These are phyloP conservation scores for Pristionchus arcanus DNA, from an alignment of 2,888 invertebrate genomes.

Conservation along the genomic window DNA sequence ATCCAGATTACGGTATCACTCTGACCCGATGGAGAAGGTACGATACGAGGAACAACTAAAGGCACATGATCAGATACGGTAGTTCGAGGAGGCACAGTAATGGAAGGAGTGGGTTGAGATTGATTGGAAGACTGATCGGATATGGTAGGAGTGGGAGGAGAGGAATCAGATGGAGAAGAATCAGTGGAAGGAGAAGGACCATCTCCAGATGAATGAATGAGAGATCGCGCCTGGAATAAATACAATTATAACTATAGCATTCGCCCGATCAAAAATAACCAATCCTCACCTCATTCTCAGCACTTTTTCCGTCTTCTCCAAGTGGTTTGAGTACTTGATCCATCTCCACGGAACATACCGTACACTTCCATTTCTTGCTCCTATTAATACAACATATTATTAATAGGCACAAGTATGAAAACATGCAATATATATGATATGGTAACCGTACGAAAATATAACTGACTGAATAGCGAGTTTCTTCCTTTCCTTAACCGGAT, in stretches of 20 bases:
- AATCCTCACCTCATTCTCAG: slow-evolving; percentile 26
- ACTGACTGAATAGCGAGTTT: slow-evolving; percentile 87
- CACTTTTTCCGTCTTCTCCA: slow-evolving; percentile 60
- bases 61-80: background rate
- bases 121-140: background rate
- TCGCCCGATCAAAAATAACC: background rate
- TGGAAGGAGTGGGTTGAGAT: background rate
- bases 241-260: background rate
- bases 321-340: slow-evolving; percentile 63
- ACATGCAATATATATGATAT: background rate
- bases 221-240: slow-evolving; percentile 38
- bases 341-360: slow-evolving; percentile 65
- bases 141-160: background rate
- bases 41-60: background rate
- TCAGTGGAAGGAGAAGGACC: slow-evolving; percentile 31
- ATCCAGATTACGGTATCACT: slow-evolving; percentile 23
- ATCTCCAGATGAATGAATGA: slow-evolving; percentile 46
- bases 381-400: slow-evolving; percentile 55
- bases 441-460: background rate
- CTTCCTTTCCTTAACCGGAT: slow-evolving; percentile 89
- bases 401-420: background rate
- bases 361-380: slow-evolving; percentile 66
- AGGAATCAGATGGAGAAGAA: background rate
- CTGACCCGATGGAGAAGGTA: slow-evolving; percentile 6
- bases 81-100: background rate